These are phyloP conservation scores for Callimorpha dominula DNA, from an alignment of 2,888 invertebrate genomes.

Conservation along the genomic window DNA sequence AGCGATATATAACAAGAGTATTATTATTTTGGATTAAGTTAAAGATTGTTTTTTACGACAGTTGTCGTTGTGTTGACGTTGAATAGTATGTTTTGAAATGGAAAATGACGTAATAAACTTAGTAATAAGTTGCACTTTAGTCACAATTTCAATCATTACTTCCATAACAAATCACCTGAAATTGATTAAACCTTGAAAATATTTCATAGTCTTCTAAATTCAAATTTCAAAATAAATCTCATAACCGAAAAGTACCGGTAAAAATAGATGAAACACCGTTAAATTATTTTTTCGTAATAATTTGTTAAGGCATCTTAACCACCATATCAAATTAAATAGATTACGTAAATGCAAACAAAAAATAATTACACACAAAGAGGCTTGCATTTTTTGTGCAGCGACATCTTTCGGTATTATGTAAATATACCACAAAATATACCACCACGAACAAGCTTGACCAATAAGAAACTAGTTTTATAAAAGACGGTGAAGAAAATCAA, in stretches of 20 bases:
- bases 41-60: too few relatives aligned
- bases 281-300: conserved; percentile 29
- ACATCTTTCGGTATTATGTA: conserved; percentile 2
- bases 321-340: conserved; percentile 27
- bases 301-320: conserved; percentile 7
- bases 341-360: conserved; percentile 29
- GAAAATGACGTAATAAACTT: neutral
- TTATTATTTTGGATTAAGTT: too few relatives aligned
- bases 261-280: conserved; percentile 31
- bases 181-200: conserved; percentile 34
- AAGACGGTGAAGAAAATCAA: conserved; percentile 6
- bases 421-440: too few relatives aligned
- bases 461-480: neutral
- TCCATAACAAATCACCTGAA: conserved; percentile 23
- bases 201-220: conserved; percentile 31
- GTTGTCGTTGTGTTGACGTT: too few relatives aligned
- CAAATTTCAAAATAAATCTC: conserved; percentile 25
- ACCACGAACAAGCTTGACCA: neutral
- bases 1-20: too few relatives aligned
- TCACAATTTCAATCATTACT: conserved; percentile 28
- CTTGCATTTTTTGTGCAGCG: conserved; percentile 16
- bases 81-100: neutral
- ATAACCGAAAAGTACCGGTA: conserved; percentile 27
- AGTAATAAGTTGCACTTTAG: neutral
- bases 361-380: conserved; percentile 12